Base-by-base conservation (phyloP, 2,888 invertebrate genomes). In the Exocentrus adspersus region DNA sequence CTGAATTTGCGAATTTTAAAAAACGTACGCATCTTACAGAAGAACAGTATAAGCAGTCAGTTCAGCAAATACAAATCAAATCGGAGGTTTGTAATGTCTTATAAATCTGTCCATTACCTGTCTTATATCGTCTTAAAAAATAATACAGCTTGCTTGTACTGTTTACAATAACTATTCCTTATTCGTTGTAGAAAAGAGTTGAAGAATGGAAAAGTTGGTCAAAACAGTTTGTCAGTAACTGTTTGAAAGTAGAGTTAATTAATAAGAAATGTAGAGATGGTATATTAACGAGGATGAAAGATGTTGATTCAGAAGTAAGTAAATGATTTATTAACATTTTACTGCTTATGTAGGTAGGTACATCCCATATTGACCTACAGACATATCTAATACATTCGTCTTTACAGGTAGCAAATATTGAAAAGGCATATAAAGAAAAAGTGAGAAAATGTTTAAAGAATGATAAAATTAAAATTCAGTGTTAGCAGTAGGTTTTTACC, bases 141-240 rank as follows among this genome's bases (percentile, higher is more conserved):
- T n/a, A n/a, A n/a, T n/a, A n/a, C n/a, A n/a, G n/a, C n/a, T n/a
- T n/a, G n/a, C n/a, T n/a, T n/a, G n/a, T n/a, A n/a, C n/a, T n/a
- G n/a, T n/a, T n/a, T n/a, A n/a, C n/a, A n/a, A n/a, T n/a, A n/a
- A n/a, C n/a, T n/a, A n/a, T n/a, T n/a, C n/a, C n/a, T n/a, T n/a
- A n/a, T 42, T 48, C 42, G 48, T 72, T 69, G 10, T 58, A 76
- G 72, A 65, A 64, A 61, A 71, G 65, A 20, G 53, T 54, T 37
- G 68, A 72, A 28, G 69, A 65, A 28, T 74, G 75, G 73, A 69
- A 69, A 37, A 45, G 30, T 24, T 72, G 72, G 72, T 69, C 72
- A 2, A 66, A 69, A 51, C 63, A 68, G 41, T 67, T 75, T 32
- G 67, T 75, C 10, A 65, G 60, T 16, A 71, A 71, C 57, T 72